Percentiles rank a stretch among this genome's conserved stretches.
These are phyloP conservation scores for Diorhabda carinulata DNA, from an alignment of 1,140 invertebrate species.

Conservation along the genomic window DNA sequence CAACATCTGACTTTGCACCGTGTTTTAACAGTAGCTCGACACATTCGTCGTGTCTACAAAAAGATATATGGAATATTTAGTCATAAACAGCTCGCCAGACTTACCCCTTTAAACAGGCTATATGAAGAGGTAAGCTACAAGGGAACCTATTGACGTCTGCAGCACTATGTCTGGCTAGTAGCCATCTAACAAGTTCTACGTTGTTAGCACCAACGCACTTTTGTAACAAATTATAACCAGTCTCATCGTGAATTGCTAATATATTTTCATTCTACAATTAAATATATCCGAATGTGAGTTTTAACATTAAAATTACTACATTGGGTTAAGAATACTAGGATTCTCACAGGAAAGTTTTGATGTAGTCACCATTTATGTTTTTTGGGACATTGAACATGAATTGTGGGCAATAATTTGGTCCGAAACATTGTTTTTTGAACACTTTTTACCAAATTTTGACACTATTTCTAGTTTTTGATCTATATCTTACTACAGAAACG, in stretches of 20 bases:
- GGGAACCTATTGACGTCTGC: constrained; percentile 66
- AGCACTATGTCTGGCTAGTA: constrained; percentile 58
- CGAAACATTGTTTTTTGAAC: too few species aligned
- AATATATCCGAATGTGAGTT: too few species aligned
- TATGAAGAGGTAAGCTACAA: constrained; percentile 69
- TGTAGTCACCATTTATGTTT: too few species aligned
- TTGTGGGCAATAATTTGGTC: too few species aligned
- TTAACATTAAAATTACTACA: too few species aligned
- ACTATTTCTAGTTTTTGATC: too few species aligned
- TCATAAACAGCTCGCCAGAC: constrained; percentile 10
- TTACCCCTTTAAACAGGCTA: constrained; percentile 66
- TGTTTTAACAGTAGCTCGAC: constrained; percentile 55
- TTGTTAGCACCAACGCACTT: constrained; percentile 70
- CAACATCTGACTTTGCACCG: constrained; percentile 55
- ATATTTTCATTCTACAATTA: constrained; percentile 62
- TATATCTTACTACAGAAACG: too few species aligned
- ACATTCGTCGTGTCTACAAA: constrained; percentile 53
- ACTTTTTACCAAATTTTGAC: too few species aligned
- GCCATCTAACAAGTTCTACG: constrained; percentile 65
- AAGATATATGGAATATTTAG: constrained; percentile 9
- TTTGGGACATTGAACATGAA: too few species aligned
- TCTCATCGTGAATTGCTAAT: constrained; percentile 61
- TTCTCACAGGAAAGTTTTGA: too few species aligned
- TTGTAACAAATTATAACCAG: constrained; percentile 70
- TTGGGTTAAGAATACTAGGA: too few species aligned